Evolutionary conservation across 2,113 vertebrate genomes (phyloP), one percentile per base, ranked within the genome.

Genomic region (Trematocara variabile): DNA sequence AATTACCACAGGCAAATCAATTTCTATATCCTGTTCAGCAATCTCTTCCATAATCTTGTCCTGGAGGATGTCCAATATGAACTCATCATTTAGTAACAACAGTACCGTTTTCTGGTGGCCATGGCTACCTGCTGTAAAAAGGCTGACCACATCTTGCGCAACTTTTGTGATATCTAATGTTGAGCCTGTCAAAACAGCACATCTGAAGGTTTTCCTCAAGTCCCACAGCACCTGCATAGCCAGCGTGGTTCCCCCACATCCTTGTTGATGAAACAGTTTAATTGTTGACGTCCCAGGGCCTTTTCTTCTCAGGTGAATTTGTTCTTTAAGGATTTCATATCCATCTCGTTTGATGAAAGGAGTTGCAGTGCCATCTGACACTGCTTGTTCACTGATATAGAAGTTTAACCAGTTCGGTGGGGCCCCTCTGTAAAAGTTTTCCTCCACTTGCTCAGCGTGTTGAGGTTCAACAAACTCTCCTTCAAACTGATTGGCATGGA

Each of bases 161-260:
- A 92, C 28, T 0, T 34, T 16, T 34, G 54, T 46, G 9, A 46
- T 14, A 13, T 90, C 80, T 73, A 50, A 13, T 34, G 28, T 10
- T 4, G 84, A 79, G 2, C 18, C 84, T n/a, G 33, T 70, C 22
- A 94, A n/a, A 58, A 84, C 86, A 11, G 94, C 91, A 53, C 91
- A 83, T 41, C 75, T 89, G n/a, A 94, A 85, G 2, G 28, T n/a
- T 81, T 88, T 88, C n/a, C 60, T 39, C 18, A 90, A 82, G 30
- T 91, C 85, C 93, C 94, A 94, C 25, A 94, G 2, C 44, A 92
- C 79, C 78, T 94, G 90, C 93, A 89, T 94, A 46, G 92, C 92
- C 75, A 94, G 13, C 0, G 94, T 94, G 10, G 93, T 89, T 1
- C 93, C 94, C 13, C 94, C 91, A 79, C 89, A 90, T 18, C 94